These are phyloP conservation scores for Polypterus bichir DNA, from an alignment of 2,113 vertebrate species.

Conservation along the genomic window DNA sequence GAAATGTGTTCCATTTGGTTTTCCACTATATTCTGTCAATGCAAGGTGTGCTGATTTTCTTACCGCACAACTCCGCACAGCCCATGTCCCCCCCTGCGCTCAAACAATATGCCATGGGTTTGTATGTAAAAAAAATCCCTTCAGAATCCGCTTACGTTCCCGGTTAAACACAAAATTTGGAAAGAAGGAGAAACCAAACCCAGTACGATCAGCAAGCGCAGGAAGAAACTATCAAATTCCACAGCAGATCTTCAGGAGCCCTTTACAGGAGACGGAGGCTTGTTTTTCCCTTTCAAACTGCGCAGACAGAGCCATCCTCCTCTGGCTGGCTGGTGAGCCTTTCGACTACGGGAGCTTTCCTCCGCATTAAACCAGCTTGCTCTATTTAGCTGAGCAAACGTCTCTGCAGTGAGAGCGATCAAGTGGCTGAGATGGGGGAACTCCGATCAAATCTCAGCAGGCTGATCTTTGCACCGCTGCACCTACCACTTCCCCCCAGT, in stretches of 20 bases:
- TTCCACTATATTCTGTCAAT: constrained; percentile 19
- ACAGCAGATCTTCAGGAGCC: constrained; percentile 17
- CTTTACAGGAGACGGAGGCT: constrained; percentile 19
- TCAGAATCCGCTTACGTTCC: constrained; percentile 20
- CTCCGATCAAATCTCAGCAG: constrained; percentile 37
- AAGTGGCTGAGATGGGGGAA: constrained; percentile 31
- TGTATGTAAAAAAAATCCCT: constrained; percentile 5
- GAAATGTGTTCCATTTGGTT: constrained; percentile 23
- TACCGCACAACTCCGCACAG: constrained; percentile 17
- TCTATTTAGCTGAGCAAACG: constrained; percentile 25
- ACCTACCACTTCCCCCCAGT: constrained; percentile 23
- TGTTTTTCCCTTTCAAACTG: constrained; percentile 22
- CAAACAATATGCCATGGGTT: constrained; percentile 8
- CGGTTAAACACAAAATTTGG: constrained; percentile 2
- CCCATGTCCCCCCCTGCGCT: constrained; percentile 23
- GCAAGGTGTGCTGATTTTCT: constrained; percentile 19
- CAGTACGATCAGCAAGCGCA: constrained; percentile 11
- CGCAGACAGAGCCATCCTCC: constrained; percentile 29
- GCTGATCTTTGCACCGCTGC: constrained; percentile 22
- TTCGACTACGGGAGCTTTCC: constrained; percentile 19
- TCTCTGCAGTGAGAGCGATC: constrained; percentile 31
- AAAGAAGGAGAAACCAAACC: constrained; percentile 6
- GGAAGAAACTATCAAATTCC: constrained; percentile 25
- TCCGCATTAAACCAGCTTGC: constrained; percentile 31
- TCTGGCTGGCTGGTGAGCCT: constrained; percentile 23